Evolutionary conservation across 2,113 vertebrate species (phyloP), one percentile per base, ranked within the genome.

Genomic region (Monopterus albus): DNA sequence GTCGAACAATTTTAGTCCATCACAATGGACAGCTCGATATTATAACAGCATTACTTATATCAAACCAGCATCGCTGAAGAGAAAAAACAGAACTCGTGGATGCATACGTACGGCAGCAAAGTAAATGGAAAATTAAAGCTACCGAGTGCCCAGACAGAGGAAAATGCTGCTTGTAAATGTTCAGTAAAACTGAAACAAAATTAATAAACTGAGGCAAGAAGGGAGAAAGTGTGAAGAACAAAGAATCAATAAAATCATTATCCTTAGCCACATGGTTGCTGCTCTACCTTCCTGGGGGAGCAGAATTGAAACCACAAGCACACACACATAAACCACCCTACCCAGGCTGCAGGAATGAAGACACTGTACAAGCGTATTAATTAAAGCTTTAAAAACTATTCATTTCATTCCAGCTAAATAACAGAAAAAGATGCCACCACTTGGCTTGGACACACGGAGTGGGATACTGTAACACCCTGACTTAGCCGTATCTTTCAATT

Each of bases 181-280:
- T n/a, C 38, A 18, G 31, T 35, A 39, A 45, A 53, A 42, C 17
- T 23, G 25, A 69, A 71, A 57, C 29, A 35, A 69, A 74, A 50
- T 28, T 3, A 13, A 7, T 49, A 55, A 50, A 23, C 17, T 4
- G 43, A 62, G 35, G 62, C 26, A 45, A 72, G 64, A 56, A 18
- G 45, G 59, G 28, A 35, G 36, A 29, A 52, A 52, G 59, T 40
- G 50, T 35, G 36, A 65, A 57, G 21, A 84, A 75, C 18, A 56
- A 71, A 72, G 56, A 66, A 86, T 70, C 69, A 83, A 88, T 82
- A 52, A 75, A 79, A 69, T 82, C 60, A 51, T 7, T 63, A 42
- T 67, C 23, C 66, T 42, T 3, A 33, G 78, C 71, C 75, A 67
- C 78, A 70, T 72, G 79, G 77, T 59, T 83, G 56, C 78, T 73